Percentiles rank a stretch among this genome's conserved stretches.
These are phyloP conservation scores for Platynereis dumerilii DNA, from an alignment of 2,888 invertebrate species.

Conservation along the genomic window DNA sequence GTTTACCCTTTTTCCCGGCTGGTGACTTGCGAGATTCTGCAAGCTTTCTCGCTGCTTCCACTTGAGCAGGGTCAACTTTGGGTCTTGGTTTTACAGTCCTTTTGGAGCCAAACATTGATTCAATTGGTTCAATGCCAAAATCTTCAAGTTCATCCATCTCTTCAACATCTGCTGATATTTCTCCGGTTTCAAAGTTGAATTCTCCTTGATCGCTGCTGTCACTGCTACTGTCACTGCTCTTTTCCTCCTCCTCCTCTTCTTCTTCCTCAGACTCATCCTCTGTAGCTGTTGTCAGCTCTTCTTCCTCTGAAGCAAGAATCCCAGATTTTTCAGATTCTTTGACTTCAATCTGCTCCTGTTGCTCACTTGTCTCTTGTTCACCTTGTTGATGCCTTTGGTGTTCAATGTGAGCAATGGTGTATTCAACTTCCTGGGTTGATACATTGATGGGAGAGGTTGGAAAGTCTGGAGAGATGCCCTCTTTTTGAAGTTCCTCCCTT, in stretches of 20 bases:
- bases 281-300: background rate
- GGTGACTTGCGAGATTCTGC: background rate
- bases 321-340: background rate
- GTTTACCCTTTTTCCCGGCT: too few species aligned
- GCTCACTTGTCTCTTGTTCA: background rate
- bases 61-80: background rate
- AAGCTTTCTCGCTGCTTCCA: background rate
- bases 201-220: background rate
- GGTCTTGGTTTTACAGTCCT: background rate
- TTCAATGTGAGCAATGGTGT: background rate
- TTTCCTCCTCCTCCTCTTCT: background rate
- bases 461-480: background rate
- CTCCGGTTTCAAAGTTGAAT: too few species aligned
- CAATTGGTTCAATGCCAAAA: background rate
- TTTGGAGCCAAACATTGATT: background rate
- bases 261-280: background rate
- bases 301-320: background rate
- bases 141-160: slow-evolving; percentile 1
- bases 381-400: too few species aligned
- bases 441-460: background rate
- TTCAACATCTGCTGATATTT: too few species aligned
- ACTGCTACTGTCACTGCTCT: background rate
- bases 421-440: too few species aligned
- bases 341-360: background rate
- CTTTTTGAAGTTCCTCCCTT: background rate